Percentiles rank a stretch among this genome's conserved stretches.
phyloP scores from a whole-genome alignment of 2,797 vertebrate species.

The Pyrocephalus nanus region DNA sequence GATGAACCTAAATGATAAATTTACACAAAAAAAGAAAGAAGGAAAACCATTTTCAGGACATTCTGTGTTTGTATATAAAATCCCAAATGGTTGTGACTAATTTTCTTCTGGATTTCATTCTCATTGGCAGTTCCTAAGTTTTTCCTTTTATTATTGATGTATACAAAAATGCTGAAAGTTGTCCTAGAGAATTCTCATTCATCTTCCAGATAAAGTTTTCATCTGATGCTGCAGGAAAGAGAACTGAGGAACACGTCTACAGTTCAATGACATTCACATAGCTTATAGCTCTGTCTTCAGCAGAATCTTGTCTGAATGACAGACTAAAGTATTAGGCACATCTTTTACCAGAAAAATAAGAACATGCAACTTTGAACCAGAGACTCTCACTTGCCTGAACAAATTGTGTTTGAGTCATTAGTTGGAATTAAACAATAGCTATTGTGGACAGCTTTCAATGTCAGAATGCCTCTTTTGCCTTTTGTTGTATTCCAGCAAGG shows the following conservation, averaged over 20 bases:
- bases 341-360: not conserved
- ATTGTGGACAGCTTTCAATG: not conserved
- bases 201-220: not conserved
- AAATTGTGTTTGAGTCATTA: conserved; percentile 1
- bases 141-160: not conserved
- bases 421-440: not conserved
- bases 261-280: not conserved
- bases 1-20: not conserved
- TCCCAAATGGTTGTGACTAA: not conserved
- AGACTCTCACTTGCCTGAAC: not conserved
- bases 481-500: not conserved
- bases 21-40: not conserved
- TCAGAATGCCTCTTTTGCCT: not conserved
- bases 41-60: not conserved
- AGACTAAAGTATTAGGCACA: not conserved
- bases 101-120: not conserved
- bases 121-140: not conserved
- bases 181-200: not conserved
- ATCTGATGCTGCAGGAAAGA: not conserved
- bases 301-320: not conserved
- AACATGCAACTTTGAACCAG: not conserved
- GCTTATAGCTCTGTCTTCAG: not conserved
- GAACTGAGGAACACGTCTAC: not conserved
- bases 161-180: not conserved
- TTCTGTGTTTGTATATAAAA: not conserved